Evolutionary conservation across 2,797 vertebrate species (phyloP), one percentile per base, ranked within the genome.

Genomic region (Euphonia xanthogaster): DNA sequence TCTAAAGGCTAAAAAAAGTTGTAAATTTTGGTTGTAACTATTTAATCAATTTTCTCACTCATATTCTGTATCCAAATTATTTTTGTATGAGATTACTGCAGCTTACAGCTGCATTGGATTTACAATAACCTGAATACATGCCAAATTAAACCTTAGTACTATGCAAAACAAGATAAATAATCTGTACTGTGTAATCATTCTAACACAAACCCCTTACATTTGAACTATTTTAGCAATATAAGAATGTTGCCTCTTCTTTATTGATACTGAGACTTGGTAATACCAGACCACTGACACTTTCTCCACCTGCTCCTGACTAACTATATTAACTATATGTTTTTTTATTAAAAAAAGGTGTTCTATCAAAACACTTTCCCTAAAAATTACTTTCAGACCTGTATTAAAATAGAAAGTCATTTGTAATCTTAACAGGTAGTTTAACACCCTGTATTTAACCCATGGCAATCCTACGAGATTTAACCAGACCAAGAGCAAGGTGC

Each of bases 61-160:
- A 20, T 40, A 37, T 24, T 62, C 45, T 55, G n/a, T 42, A 74
- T 37, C 25, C 0, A 0, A 72, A 2, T 33, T 4, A 14, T 33
- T 91, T 86, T 67, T 15, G 4, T 23, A 22, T 17, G 22, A 40
- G 6, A 47, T 17, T 55, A 28, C 11, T 55, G n/a, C 37, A 76
- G 45, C 60, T 79, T 55, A 66, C 3, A 22, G 37, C 66, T 60
- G 23, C 39, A 79, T 25, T 5, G 2, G 48, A 53, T 53, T 71
- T 60, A 73, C 55, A 62, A 63, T 37, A 20, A 48, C 15, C 30
- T 60, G 37, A 53, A 33, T n/a, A 66, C 23, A 27, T 0, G 6
- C 19, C 37, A 74, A 88, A 79, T 74, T 47, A 93, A 82, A 60
- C 6, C 9, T 48, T 13, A 51, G 44, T 33, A 27, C 58, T 66